Evolutionary conservation across 2,797 vertebrate species (phyloP).

Genomic region (Siniperca scherzeri): DNA sequence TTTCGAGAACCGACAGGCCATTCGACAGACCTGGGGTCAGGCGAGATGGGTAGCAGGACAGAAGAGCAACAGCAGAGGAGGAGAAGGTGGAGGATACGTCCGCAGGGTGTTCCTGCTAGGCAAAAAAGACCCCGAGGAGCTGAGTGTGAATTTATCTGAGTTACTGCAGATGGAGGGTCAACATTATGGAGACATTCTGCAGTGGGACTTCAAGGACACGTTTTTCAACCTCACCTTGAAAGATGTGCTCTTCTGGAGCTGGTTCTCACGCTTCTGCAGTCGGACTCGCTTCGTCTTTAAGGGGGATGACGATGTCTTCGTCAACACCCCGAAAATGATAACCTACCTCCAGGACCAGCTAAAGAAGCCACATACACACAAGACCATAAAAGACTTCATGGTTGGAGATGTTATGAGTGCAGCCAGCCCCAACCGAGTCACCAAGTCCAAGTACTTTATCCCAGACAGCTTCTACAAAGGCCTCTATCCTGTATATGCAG

Average conservation of each 20-base stretch:
- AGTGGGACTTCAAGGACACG: slow-evolving; percentile 86
- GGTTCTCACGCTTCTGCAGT: slow-evolving; percentile 76
- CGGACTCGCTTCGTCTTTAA: slow-evolving; percentile 80
- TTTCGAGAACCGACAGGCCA: slow-evolving; percentile 80
- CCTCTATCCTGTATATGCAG: slow-evolving; percentile 81
- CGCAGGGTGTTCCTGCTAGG: slow-evolving; percentile 85
- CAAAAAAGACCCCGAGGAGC: slow-evolving; percentile 47
- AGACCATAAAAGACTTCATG: slow-evolving; percentile 73
- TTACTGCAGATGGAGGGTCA: slow-evolving; percentile 58
- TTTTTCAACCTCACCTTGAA: slow-evolving; percentile 88
- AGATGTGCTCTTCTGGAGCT: slow-evolving; percentile 86
- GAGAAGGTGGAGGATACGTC: slow-evolving; percentile 67
- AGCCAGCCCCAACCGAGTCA: slow-evolving; percentile 54
- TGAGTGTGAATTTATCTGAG: slow-evolving; percentile 38
- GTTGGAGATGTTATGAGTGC: slow-evolving; percentile 77
- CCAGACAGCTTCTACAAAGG: slow-evolving; percentile 83
- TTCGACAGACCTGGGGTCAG: slow-evolving; percentile 84
- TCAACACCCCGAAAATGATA: slow-evolving; percentile 81
- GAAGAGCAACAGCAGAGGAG: slow-evolving; percentile 1
- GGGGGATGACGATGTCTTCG: slow-evolving; percentile 86
- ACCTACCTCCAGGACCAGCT: slow-evolving; percentile 70
- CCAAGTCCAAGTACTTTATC: slow-evolving; percentile 81
- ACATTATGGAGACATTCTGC: slow-evolving; percentile 80
- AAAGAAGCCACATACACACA: background rate
- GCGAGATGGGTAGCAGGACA: slow-evolving; percentile 68